These are phyloP conservation scores for Mus pahari DNA, from an alignment of 2,113 vertebrate genomes.

Conservation along the genomic window DNA sequence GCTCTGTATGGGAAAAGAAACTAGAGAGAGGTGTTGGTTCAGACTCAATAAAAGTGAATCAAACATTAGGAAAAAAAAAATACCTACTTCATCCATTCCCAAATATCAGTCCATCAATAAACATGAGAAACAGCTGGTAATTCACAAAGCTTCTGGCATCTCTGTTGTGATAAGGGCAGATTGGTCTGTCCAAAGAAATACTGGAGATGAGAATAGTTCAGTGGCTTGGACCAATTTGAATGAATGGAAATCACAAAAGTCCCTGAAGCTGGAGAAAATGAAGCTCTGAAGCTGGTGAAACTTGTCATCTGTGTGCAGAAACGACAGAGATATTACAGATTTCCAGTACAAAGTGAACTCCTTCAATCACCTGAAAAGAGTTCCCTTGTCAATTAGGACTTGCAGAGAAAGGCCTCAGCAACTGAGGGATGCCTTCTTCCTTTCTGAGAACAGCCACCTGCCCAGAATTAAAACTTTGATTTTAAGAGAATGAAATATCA, in stretches of 20 bases:
- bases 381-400: constrained; percentile 80
- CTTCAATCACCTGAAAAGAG: constrained; percentile 82
- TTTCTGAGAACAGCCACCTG: constrained; percentile 76
- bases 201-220: constrained; percentile 81
- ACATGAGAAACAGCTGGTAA: constrained; percentile 86
- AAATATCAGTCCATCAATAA: constrained; percentile 87
- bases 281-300: constrained; percentile 77
- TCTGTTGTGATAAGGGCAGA: constrained; percentile 83
- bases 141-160: constrained; percentile 79
- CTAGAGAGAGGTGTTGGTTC: constrained; percentile 52
- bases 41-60: constrained; percentile 79
- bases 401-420: constrained; percentile 67
- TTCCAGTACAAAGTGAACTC: constrained; percentile 76
- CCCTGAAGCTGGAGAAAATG: constrained; percentile 78
- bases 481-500: constrained; percentile 80
- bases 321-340: constrained; percentile 68
- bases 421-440: constrained; percentile 40
- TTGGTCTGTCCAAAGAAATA: constrained; percentile 79
- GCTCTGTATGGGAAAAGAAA: constrained; percentile 55
- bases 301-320: constrained; percentile 81
- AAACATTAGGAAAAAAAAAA: constrained; percentile 52
- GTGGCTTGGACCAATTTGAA: constrained; percentile 83
- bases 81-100: constrained; percentile 77
- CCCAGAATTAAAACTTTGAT: constrained; percentile 79
- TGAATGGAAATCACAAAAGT: constrained; percentile 78